These are phyloP conservation scores for Solea solea DNA, from an alignment of 2,113 vertebrate species.

Conservation along the genomic window DNA sequence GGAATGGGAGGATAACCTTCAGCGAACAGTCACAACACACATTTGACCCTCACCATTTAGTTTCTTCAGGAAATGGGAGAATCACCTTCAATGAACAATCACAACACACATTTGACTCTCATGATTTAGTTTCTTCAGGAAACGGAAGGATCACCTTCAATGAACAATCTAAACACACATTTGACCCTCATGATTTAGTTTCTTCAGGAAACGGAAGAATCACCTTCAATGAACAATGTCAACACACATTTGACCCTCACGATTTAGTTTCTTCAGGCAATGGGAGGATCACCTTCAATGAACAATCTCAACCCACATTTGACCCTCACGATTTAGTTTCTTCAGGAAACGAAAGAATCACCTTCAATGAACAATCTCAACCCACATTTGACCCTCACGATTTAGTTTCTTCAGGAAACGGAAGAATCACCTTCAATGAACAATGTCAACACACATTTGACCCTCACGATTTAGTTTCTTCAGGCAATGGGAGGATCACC, in stretches of 20 bases:
- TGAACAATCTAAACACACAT: background rate
- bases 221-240: background rate
- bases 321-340: background rate
- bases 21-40: background rate
- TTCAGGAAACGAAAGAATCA: background rate
- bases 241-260: background rate
- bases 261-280: slow-evolving; percentile 5
- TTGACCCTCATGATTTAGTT: background rate
- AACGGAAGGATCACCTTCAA: slow-evolving; percentile 18
- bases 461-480: background rate
- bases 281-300: background rate
- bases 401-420: background rate
- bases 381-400: background rate
- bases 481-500: background rate
- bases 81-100: slow-evolving; percentile 10
- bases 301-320: background rate
- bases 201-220: slow-evolving; percentile 1
- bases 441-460: background rate
- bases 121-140: background rate
- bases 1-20: slow-evolving; percentile 14
- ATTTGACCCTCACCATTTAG: background rate
- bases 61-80: slow-evolving; percentile 1
- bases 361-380: background rate
- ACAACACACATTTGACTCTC: background rate
- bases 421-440: background rate